A percentile compares a stretch with the other conserved stretches of the same genome.
phyloP scores from a whole-genome alignment of 2,797 vertebrate species.

The Huso huso region DNA sequence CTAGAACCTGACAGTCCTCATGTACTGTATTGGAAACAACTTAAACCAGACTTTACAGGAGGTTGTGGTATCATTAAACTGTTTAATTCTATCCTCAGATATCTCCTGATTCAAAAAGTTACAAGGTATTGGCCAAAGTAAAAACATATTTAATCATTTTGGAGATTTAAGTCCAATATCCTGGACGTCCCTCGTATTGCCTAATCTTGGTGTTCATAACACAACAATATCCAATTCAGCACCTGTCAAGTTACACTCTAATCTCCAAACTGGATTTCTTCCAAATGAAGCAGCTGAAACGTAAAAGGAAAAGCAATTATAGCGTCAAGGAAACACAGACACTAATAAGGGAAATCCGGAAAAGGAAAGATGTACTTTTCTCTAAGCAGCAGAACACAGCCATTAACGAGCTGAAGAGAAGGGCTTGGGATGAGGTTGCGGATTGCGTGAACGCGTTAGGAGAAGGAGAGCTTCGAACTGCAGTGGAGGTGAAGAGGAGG shows the following conservation, averaged over 20 bases:
- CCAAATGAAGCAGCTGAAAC: slow-evolving; percentile 83
- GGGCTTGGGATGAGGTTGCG: slow-evolving; percentile 90
- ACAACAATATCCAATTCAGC: background rate
- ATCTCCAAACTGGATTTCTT: slow-evolving; percentile 55
- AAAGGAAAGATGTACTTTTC: slow-evolving; percentile 80
- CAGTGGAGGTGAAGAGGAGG: slow-evolving; percentile 80
- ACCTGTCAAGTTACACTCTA: background rate
- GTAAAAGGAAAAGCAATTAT: slow-evolving; percentile 95
- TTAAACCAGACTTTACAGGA: background rate
- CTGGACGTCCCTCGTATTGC: slow-evolving; percentile 10
- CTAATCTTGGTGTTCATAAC: background rate
- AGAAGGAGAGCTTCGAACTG: slow-evolving; percentile 81
- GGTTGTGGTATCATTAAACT: slow-evolving; percentile 3
- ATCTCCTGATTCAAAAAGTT: background rate
- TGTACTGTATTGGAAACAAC: too few species aligned
- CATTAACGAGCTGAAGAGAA: slow-evolving; percentile 88
- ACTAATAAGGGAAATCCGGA: slow-evolving; percentile 87
- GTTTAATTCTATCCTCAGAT: background rate
- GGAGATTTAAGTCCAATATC: slow-evolving; percentile 3
- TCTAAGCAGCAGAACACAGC: slow-evolving; percentile 90
- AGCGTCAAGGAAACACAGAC: slow-evolving; percentile 88
- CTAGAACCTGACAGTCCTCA: too few species aligned
- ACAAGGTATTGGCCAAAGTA: too few species aligned
- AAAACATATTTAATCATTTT: slow-evolving; percentile 9
- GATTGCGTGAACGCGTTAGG: slow-evolving; percentile 84